Evolutionary conservation across 2,888 invertebrate genomes (phyloP), one percentile per base, ranked within the genome.

Genomic region (Dicyrtomina minuta): DNA sequence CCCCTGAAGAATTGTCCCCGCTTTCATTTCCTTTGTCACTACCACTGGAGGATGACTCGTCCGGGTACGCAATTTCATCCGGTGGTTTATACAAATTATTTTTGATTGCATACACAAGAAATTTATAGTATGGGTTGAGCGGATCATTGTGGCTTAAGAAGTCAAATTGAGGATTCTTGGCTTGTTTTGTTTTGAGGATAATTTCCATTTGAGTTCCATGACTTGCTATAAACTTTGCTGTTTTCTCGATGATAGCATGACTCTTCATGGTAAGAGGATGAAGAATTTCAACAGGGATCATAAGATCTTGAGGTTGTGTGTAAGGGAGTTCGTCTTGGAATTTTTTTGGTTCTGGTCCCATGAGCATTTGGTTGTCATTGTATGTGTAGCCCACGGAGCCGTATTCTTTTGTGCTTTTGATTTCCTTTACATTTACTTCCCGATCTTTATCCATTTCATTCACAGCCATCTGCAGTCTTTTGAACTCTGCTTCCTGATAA

Each of bases 121-220:
- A 74, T 43, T 78, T 89, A 82, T 98, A 99, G 83, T 96, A 99
- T 0, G 90, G 88, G 83, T 97, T 89, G 49, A 98, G 84, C 0
- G 84, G 83, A 70, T 93, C 88, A 74, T 92, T 93, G 80, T 91
- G 92, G 70, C 92, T 91, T 70, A 99, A 85, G 83, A 99, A 99
- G 75, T 90, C 87, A 83, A 99, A 99, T 83, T 96, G 93, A 0
- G 90, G 86, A 84, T 97, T 98, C 80, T 90, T 89, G 0, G 91
- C 87, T 82, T 99, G 99, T 83, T 98, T 99, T 3, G 97, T 93
- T 83, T 98, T 98, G 77, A 99, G 90, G 13, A 99, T 86, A 77
- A 99, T 96, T 84, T 99, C 99, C 97, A 99, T 97, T 84, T 99
- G 99, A 8, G 90, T 87, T 0, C 98, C 98, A 60, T 88, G 86